Conservation (phyloP, 2,797 vertebrate species). For the Hirundo rustica region DNA sequence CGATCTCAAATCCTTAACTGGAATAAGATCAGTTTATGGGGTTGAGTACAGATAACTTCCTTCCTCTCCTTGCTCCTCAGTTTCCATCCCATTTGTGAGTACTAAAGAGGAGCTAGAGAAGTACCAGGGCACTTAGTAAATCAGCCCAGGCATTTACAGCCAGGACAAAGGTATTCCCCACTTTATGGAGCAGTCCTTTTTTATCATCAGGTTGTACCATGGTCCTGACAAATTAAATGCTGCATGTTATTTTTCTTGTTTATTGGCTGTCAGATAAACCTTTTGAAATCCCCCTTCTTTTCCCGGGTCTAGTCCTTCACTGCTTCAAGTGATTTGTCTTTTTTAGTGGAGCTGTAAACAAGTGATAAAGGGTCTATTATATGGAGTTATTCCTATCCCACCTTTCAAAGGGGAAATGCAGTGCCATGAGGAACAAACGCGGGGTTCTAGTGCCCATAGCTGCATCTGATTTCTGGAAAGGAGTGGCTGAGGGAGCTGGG, state of each 20-base stretch:
- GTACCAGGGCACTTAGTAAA: constrained; percentile 32
- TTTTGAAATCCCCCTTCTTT: constrained; percentile 37
- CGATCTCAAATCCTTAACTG: neutral
- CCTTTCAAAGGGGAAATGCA: neutral
- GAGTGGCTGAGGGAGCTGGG: neutral
- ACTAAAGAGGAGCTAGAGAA: neutral
- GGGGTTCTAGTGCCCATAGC: neutral
- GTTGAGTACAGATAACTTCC: neutral
- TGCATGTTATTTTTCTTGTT: constrained; percentile 50
- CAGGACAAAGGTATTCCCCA: constrained; percentile 32
- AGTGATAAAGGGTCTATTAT: constrained; percentile 13
- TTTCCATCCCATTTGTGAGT: neutral
- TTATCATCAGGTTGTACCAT: constrained; percentile 45
- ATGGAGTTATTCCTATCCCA: constrained; percentile 4
- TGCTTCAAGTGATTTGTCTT: constrained; percentile 33
- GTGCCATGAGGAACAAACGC: neutral
- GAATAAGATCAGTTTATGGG: neutral
- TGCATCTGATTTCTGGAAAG: neutral
- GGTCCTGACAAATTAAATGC: constrained; percentile 55
- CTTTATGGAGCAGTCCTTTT: constrained; percentile 50
- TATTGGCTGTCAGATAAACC: constrained; percentile 58
- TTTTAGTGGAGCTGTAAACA: constrained; percentile 58
- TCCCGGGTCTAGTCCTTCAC: neutral
- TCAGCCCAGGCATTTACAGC: constrained; percentile 42
- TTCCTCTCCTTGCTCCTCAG: neutral